Evolutionary conservation across 2,888 invertebrate species (phyloP).

Genomic region (Pterostichus madidus): DNA sequence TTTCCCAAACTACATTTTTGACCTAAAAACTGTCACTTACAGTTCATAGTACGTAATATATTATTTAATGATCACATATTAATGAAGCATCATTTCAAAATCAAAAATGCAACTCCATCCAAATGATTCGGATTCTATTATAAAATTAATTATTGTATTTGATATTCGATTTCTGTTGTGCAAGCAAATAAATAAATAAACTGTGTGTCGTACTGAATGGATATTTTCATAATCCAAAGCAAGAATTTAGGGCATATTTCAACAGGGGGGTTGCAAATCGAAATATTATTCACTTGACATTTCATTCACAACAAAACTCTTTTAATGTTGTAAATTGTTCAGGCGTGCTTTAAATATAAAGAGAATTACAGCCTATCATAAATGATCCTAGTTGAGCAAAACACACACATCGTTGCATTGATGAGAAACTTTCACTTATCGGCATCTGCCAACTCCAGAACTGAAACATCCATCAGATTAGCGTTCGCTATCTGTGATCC

Average conservation of each 20-base stretch:
- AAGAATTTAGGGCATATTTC: neutral
- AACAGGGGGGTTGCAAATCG: conserved; percentile 8
- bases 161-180: too few species aligned
- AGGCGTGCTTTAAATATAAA: conserved; percentile 54
- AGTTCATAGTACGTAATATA: too few species aligned
- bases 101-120: too few species aligned
- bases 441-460: conserved; percentile 1
- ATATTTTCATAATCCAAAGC: neutral
- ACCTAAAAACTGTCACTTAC: too few species aligned
- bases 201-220: too few species aligned
- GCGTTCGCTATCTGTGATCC: conserved; percentile 18
- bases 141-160: too few species aligned
- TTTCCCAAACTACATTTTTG: too few species aligned
- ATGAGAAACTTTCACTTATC: conserved; percentile 41
- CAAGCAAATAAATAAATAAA: too few species aligned
- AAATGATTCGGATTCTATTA: too few species aligned
- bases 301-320: neutral
- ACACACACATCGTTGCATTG: conserved; percentile 18
- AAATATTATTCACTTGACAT: conserved; percentile 17
- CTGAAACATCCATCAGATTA: conserved; percentile 25
- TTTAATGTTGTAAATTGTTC: conserved; percentile 20
- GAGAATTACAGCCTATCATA: conserved; percentile 46
- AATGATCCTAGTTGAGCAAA: conserved; percentile 5
- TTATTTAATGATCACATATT: too few species aligned
- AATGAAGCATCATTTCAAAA: too few species aligned